Evolutionary conservation across 2,888 invertebrate species (phyloP).

Genomic region (Thera britannica): DNA sequence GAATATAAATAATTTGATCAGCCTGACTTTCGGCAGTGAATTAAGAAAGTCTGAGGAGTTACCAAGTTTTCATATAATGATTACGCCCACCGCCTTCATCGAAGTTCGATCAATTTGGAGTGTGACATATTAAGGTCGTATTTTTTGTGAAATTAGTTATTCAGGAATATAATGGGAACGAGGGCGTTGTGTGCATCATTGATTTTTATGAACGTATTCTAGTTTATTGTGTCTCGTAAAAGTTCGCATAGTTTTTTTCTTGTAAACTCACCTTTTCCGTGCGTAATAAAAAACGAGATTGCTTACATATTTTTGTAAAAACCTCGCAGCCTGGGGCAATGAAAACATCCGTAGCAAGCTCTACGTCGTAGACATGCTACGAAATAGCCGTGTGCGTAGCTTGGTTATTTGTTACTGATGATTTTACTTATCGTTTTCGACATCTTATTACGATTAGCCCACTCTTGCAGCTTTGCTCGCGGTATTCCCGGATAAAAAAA

Average conservation of each 20-base stretch:
- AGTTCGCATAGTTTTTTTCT: background rate
- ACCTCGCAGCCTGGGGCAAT: no score
- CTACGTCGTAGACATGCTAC: conserved; percentile 24
- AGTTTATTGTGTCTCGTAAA: background rate
- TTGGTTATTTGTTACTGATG: background rate
- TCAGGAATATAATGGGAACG: conserved; percentile 7
- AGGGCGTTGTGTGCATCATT: background rate
- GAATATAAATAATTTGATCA: conserved; percentile 65
- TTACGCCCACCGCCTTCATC: conserved; percentile 19
- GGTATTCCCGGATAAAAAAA: no score
- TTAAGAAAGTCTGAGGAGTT: conserved; percentile 24
- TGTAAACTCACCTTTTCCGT: no score
- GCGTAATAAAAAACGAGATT: no score
- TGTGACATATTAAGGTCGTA: conserved; percentile 17
- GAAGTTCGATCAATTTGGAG: conserved; percentile 14
- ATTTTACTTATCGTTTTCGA: background rate
- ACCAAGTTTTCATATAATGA: conserved; percentile 32
- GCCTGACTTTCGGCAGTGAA: conserved; percentile 19
- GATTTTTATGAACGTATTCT: conserved; percentile 5
- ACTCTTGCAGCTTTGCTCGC: no score
- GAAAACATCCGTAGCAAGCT: conserved; percentile 9
- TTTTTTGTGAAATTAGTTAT: conserved; percentile 13
- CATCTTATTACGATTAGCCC: no score
- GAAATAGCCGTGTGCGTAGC: conserved; percentile 6
- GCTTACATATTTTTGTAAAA: no score